Base-by-base conservation (phyloP, 2,888 invertebrate genomes). In the Phortica magna region DNA sequence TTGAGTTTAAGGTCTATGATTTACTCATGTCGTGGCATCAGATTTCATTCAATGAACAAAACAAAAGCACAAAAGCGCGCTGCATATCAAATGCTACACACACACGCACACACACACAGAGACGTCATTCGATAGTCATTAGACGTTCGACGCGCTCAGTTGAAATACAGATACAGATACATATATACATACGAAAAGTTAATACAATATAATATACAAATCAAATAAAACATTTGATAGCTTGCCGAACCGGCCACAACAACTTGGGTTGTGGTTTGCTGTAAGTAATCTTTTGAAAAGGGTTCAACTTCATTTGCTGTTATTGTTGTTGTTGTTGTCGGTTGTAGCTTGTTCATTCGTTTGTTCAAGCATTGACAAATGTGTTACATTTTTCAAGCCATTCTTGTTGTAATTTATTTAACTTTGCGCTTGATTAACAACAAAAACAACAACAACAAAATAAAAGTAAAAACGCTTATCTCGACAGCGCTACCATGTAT, bases 321-420 rank as follows among this genome's bases (percentile, higher is more conserved):
- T 57, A 5, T 57, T 57, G 9, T 57, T 57, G 7, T 57, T 57
- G 5, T 39, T 65, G 39, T 6, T 41, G 65, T 17, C 14, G 22
- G 53, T 17, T 71, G 19, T 55, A 31, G 31, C 7, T 22, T 55
- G 55, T 71, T 22, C 61, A 61, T 19, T 48, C 64, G 31, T 64
- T 64, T 67, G 42, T 19, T 17, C 48, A 42, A 39, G 41, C 42
- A 67, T 71, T 71, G 70, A 71, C 70, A 71, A 71, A 71, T 71
- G 70, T 55, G 53, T 12, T 55, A 71, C 61, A 71, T 71, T 55
- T 55, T 55, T 71, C 70, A 71, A 42, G 42, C 67, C 22, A 22
- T 7, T 67, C 42, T 67, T 67, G 19, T 14, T 43, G 6, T 17
- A 68, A 43, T 19, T 68, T 68, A 43, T 22, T 19, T 61, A 22